Evolutionary conservation across 2,113 vertebrate genomes (phyloP).

Genomic region (Gobio gobio): DNA sequence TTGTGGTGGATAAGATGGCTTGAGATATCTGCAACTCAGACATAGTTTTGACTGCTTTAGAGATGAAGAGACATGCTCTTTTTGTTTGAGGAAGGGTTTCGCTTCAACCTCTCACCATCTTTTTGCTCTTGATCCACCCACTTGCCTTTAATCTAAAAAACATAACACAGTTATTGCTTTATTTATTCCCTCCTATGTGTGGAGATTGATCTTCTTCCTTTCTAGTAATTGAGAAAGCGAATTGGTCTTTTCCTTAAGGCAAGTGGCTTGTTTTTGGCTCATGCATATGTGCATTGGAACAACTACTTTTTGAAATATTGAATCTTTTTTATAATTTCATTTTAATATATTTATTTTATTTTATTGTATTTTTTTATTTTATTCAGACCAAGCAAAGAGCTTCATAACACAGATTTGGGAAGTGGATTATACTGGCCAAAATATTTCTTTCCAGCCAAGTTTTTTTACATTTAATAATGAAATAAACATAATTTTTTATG

Average conservation of each 20-base stretch:
- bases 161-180: constrained; percentile 44
- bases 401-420: not conserved
- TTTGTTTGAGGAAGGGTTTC: constrained; percentile 31
- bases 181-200: constrained; percentile 39
- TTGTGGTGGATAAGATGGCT: constrained; percentile 36
- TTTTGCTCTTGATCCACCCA: constrained; percentile 32
- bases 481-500: too few relatives aligned
- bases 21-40: constrained; percentile 25
- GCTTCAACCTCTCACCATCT: not conserved
- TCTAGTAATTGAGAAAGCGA: constrained; percentile 16
- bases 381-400: not conserved
- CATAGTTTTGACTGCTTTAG: constrained; percentile 45
- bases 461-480: too few relatives aligned
- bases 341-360: not conserved
- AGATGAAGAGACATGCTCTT: constrained; percentile 1
- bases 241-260: constrained; percentile 36
- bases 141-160: constrained; percentile 42
- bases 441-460: too few relatives aligned
- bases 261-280: constrained; percentile 21
- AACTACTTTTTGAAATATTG: not conserved
- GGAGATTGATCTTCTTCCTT: not conserved
- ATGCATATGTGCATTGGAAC: not conserved
- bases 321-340: not conserved
- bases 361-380: too few relatives aligned
- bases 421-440: too few relatives aligned